These are phyloP conservation scores for Patella depressa DNA, from an alignment of 2,888 invertebrate genomes.

Conservation along the genomic window DNA sequence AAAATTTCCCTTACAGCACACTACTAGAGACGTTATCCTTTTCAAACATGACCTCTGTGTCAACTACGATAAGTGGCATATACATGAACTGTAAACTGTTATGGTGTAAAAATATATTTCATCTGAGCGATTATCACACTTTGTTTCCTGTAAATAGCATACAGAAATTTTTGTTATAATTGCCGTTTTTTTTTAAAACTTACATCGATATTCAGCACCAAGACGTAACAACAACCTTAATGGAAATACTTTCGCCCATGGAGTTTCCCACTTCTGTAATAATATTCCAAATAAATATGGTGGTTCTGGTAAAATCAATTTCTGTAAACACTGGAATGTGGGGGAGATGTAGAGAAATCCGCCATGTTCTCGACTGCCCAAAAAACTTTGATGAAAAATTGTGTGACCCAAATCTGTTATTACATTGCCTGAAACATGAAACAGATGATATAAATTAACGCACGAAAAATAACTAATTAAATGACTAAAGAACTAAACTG, in stretches of 20 bases:
- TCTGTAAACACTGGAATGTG: conserved; percentile 85
- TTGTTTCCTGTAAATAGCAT: no score
- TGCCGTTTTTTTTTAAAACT: conserved; percentile 39
- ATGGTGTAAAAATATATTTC: no score
- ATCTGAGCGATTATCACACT: no score
- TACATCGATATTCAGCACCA: conserved; percentile 85
- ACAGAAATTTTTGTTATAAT: no score
- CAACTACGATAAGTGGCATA: no score
- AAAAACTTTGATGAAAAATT: conserved; percentile 75
- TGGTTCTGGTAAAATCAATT: conserved; percentile 81
- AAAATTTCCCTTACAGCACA: no score
- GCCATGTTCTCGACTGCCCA: conserved; percentile 72
- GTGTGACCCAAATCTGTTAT: conserved; percentile 81
- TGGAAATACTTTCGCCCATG: conserved; percentile 86
- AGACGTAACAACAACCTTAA: conserved; percentile 81
- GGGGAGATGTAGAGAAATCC: conserved; percentile 87
- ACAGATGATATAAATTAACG: background rate
- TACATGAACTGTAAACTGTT: no score
- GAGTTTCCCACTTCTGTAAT: conserved; percentile 85
- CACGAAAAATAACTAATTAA: background rate
- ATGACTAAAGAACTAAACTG: background rate
- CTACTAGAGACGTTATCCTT: no score
- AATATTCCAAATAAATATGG: conserved; percentile 85
- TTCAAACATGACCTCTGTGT: no score
- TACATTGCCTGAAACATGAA: conserved; percentile 76